Conservation (phyloP, 2,113 vertebrate genomes). For the Penelope pileata region DNA sequence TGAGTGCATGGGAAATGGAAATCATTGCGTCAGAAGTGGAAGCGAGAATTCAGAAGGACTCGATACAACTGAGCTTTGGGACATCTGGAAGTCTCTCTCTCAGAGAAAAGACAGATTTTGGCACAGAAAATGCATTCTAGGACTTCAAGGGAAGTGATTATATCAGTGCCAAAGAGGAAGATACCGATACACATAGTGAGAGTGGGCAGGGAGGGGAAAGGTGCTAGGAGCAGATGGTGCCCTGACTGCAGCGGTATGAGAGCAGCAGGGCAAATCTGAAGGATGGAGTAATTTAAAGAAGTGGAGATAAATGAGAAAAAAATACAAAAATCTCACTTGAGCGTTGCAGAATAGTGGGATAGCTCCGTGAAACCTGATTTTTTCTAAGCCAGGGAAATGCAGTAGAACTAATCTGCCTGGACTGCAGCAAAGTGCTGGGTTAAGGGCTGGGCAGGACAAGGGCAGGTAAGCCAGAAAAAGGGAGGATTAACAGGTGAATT, state of each 20-base stretch:
- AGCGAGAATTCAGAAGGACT: conserved; percentile 16
- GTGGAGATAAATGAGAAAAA: not conserved
- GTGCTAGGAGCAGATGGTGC: not conserved
- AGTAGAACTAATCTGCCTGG: not conserved
- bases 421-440: not conserved
- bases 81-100: conserved; percentile 3
- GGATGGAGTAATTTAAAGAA: not conserved
- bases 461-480: not conserved
- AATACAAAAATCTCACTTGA: not conserved
- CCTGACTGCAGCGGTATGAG: not conserved
- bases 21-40: not conserved
- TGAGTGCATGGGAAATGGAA: not conserved
- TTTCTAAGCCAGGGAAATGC: not conserved
- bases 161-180: not conserved
- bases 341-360: not conserved
- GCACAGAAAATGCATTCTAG: not conserved
- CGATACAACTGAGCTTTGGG: not conserved
- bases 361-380: not conserved
- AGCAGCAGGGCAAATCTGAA: not conserved
- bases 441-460: not conserved
- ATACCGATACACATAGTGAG: not conserved
- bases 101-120: not conserved
- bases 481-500: not conserved
- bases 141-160: not conserved
- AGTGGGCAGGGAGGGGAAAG: not conserved